Conservation (phyloP, 2,888 invertebrate species). For the Macrophya alboannulata region DNA sequence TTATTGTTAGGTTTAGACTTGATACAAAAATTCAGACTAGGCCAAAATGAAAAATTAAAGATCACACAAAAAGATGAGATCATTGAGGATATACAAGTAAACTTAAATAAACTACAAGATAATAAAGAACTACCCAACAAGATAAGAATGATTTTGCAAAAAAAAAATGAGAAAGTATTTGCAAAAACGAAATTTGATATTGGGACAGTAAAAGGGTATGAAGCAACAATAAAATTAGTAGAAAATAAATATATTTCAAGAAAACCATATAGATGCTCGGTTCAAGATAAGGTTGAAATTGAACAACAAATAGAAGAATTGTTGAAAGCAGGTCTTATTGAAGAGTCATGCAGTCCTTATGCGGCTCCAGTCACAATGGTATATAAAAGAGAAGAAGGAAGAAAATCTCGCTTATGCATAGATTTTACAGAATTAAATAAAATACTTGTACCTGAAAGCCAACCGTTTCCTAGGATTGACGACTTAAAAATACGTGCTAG, state of each 20-base stretch:
- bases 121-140: background rate
- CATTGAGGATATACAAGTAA: background rate
- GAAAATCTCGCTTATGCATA: slow-evolving; percentile 70
- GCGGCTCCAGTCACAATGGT: slow-evolving; percentile 67
- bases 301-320: slow-evolving; percentile 63
- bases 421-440: slow-evolving; percentile 68
- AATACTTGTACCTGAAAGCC: slow-evolving; percentile 60
- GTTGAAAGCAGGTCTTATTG: slow-evolving; percentile 63
- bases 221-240: slow-evolving; percentile 57
- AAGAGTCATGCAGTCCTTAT: slow-evolving; percentile 66
- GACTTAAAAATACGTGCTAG: slow-evolving; percentile 58
- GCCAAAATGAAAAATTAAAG: slow-evolving; percentile 9
- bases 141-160: background rate
- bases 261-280: slow-evolving; percentile 61
- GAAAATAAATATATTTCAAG: slow-evolving; percentile 56
- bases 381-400: slow-evolving; percentile 67
- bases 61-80: background rate
- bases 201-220: slow-evolving; percentile 58
- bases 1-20: background rate
- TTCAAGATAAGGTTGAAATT: slow-evolving; percentile 63
- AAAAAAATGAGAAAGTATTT: slow-evolving; percentile 50
- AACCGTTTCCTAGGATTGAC: slow-evolving; percentile 62
- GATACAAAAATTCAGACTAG: background rate
- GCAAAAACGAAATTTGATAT: slow-evolving; percentile 59
- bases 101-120: background rate